Conservation (phyloP, 1,140 invertebrate genomes). For the Lethrus apterus region DNA sequence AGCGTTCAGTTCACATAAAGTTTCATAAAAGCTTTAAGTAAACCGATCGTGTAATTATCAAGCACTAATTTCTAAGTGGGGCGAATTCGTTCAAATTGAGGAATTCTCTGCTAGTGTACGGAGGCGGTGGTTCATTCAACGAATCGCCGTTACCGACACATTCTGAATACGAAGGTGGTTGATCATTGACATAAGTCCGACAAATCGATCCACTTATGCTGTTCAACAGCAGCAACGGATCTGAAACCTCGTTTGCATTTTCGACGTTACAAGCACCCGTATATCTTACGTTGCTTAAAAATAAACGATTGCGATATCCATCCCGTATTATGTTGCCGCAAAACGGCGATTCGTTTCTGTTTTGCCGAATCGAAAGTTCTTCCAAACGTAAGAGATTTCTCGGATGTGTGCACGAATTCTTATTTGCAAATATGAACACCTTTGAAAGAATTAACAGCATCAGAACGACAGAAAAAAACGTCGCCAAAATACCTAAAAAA, state of each 20-base stretch:
- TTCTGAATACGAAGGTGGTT: conserved; percentile 36
- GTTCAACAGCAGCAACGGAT: conserved; percentile 24
- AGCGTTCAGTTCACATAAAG: too few species aligned
- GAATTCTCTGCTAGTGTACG: conserved; percentile 30
- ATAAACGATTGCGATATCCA: conserved; percentile 16
- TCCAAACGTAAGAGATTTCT: conserved; percentile 17
- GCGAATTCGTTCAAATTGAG: neutral
- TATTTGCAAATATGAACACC: conserved; percentile 33
- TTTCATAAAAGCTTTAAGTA: too few species aligned
- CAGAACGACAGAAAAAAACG: conserved; percentile 32
- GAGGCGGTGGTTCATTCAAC: conserved; percentile 35
- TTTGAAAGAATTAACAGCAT: conserved; percentile 35
- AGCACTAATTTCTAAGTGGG: too few species aligned
- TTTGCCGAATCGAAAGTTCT: neutral
- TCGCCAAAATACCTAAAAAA: conserved; percentile 32
- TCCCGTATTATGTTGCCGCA: neutral
- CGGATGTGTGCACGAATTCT: conserved; percentile 21
- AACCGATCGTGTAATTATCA: too few species aligned
- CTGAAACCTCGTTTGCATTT: conserved; percentile 24
- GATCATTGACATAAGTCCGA: conserved; percentile 21
- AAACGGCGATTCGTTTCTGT: conserved; percentile 2
- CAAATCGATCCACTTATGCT: conserved; percentile 16
- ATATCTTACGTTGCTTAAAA: conserved; percentile 5
- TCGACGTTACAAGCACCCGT: conserved; percentile 22
- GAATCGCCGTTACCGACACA: conserved; percentile 15